Evolutionary conservation across 2,113 vertebrate species (phyloP), one percentile per base, ranked within the genome.

Genomic region (Seriola aureovittata): DNA sequence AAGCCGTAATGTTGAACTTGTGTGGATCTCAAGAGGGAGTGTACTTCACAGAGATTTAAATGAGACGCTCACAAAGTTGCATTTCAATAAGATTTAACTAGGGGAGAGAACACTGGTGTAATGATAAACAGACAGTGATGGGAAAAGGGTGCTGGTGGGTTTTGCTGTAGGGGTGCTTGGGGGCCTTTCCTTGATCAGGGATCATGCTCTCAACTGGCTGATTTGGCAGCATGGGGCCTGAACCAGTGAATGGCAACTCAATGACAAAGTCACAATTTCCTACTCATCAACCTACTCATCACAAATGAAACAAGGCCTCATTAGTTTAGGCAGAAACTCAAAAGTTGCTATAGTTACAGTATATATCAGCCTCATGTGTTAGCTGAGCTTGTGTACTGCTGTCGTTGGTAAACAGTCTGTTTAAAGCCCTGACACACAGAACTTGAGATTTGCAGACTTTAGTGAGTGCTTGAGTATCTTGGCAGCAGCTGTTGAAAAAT

Each of bases 121-220:
- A 90, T 92, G 85, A 89, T 93, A 92, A 93, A 90, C 87, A 88
- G 85, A 83, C 81, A 87, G 79, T 64, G 71, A 55, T 87, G 89
- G 85, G 91, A 91, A 88, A 85, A 75, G 66, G 74, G 78, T 71
- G 76, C 84, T 81, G 69, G 74, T 91, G 88, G 80, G 80, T 86
- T 91, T 90, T 57, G 83, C 91, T 90, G 60, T 71, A 77, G 86
- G 89, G 82, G 19, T 76, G 68, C 86, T 86, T 74, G 50, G 80
- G 80, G 86, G 84, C 62, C 82, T 90, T 82, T 64, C 85, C 88
- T 91, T 88, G 89, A 91, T 94, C 89, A 91, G 77, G 66, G 80
- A 88, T 89, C 85, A 85, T 88, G 79, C 84, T 82, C 72, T 89
- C 78, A 82, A 67, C 71, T 85, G 74, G 67, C 69, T 87, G 85